Evolutionary conservation across 2,113 vertebrate species (phyloP).

Genomic region (Ophthalmolycus amberensis): DNA sequence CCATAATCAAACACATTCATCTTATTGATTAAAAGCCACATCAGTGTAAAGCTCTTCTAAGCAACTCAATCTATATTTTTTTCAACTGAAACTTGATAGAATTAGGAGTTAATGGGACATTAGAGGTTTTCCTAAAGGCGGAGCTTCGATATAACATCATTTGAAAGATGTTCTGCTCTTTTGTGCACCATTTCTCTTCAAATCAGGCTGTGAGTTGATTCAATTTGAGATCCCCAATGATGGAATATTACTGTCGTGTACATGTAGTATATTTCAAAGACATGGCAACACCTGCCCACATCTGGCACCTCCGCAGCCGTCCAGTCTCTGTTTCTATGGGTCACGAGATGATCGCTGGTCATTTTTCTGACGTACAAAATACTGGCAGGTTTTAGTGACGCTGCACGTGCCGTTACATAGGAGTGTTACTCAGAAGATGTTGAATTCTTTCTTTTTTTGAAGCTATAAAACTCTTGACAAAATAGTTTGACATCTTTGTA

Average conservation of each 20-base stretch:
- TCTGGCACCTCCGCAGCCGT: slow-evolving; percentile 44
- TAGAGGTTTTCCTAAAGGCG: slow-evolving; percentile 17
- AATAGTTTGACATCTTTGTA: not conserved
- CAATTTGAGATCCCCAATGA: not conserved
- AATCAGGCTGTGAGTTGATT: not conserved
- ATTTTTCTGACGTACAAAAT: slow-evolving; percentile 25
- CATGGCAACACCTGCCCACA: slow-evolving; percentile 64
- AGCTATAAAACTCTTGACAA: too few relatives aligned
- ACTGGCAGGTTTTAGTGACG: not conserved
- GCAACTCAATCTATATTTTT: not conserved
- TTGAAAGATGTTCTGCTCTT: not conserved
- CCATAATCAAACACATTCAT: not conserved
- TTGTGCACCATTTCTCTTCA: not conserved
- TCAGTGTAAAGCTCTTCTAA: not conserved
- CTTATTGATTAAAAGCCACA: slow-evolving; percentile 36
- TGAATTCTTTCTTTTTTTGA: too few relatives aligned
- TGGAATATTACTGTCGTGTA: not conserved
- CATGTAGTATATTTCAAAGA: slow-evolving; percentile 39
- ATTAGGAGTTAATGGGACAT: slow-evolving; percentile 16
- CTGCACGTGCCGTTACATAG: too few relatives aligned
- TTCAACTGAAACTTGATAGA: not conserved
- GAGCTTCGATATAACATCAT: not conserved
- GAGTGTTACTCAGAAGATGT: too few relatives aligned
- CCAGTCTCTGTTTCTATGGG: slow-evolving; percentile 47
- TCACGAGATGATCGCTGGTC: slow-evolving; percentile 37